Evolutionary conservation across 2,888 invertebrate species (phyloP), one percentile per base, ranked within the genome.

Genomic region (Limnephilus lunatus): DNA sequence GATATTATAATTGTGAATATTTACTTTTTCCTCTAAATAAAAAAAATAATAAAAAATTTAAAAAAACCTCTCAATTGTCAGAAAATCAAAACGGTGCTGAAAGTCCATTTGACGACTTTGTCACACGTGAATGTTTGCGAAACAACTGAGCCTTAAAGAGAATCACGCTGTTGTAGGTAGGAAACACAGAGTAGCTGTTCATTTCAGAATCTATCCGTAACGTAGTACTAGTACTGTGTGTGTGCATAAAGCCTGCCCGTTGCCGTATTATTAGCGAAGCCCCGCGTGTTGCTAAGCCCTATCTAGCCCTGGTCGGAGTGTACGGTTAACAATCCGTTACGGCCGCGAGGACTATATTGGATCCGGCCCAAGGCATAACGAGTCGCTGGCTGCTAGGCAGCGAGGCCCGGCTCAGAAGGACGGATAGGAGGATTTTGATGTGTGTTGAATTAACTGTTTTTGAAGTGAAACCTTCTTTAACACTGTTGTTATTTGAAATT

Each of bases 301-400:
- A n/a, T 32, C 87, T 19, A 25, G 68, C 68, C 53, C 48, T 53
- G 7, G 53, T 68, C 48, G 1, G 25, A n/a, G 68, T 68, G n/a
- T 25, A 68, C 68, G 68, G 68, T 68, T 87, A 53, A 87, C 87
- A 87, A 87, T 87, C 87, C 87, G 87, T 87, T 87, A 87, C 68
- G 53, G n/a, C n/a, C 68, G 53, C 15, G 48, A 11, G 87, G 87
- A 88, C 68, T 85, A 88, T 92, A 91, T 92, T 91, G 90, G 90
- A 92, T 88, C 88, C 90, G 82, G 83, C 92, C 92, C 83, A 88
- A 89, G 92, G 92, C 92, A 88, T 92, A 92, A 92, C 92, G 90
- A 92, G 90, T 85, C 88, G 90, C 87, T 92, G n/a, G 68, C n/a
- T 25, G n/a, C 53, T 68, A 68, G 53, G 19, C 53, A 19, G 53